Percentiles rank a stretch among this genome's conserved stretches.
phyloP scores from a whole-genome alignment of 2,888 invertebrate species.

The Ormia ochracea region DNA sequence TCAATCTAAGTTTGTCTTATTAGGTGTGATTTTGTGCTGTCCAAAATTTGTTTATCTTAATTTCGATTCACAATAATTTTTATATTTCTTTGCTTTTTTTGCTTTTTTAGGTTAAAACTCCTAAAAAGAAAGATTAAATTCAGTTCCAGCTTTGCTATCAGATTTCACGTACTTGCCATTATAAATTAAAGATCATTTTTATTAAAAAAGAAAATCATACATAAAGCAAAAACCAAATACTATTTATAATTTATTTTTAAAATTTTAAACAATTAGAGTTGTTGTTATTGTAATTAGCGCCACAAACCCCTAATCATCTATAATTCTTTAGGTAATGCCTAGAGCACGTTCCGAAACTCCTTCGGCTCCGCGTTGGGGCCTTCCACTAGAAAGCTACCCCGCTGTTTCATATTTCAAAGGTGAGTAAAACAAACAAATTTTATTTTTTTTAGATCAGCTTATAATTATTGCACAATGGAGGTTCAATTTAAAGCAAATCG shows the following conservation, averaged over 20 bases:
- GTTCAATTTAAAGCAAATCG: neutral
- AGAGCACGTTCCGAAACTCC: conserved; percentile 87
- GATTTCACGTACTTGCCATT: conserved; percentile 45
- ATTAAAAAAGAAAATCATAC: neutral
- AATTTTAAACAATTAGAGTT: conserved; percentile 34
- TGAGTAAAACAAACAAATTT: conserved; percentile 71
- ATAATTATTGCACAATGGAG: conserved; percentile 1
- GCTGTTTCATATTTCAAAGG: conserved; percentile 80
- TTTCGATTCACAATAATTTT: neutral
- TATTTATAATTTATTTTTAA: conserved; percentile 4
- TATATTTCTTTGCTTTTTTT: conserved; percentile 54
- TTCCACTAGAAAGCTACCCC: conserved; percentile 78
- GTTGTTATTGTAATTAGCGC: conserved; percentile 29
- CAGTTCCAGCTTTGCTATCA: conserved; percentile 58
- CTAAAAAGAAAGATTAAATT: conserved; percentile 75
- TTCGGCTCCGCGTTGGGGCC: conserved; percentile 81
- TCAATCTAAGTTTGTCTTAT: neutral
- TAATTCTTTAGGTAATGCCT: conserved; percentile 79
- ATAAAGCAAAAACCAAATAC: conserved; percentile 20
- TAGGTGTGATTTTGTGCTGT: neutral
- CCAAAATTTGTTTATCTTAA: neutral
- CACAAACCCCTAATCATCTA: conserved; percentile 36
- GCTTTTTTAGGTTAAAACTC: conserved; percentile 74
- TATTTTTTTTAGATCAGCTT: neutral
- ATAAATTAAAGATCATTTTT: conserved; percentile 8